Percentiles rank a stretch among this genome's conserved stretches.
These are phyloP conservation scores for Poicephalus meyeri DNA, from an alignment of 2,113 vertebrate genomes.

Conservation along the genomic window DNA sequence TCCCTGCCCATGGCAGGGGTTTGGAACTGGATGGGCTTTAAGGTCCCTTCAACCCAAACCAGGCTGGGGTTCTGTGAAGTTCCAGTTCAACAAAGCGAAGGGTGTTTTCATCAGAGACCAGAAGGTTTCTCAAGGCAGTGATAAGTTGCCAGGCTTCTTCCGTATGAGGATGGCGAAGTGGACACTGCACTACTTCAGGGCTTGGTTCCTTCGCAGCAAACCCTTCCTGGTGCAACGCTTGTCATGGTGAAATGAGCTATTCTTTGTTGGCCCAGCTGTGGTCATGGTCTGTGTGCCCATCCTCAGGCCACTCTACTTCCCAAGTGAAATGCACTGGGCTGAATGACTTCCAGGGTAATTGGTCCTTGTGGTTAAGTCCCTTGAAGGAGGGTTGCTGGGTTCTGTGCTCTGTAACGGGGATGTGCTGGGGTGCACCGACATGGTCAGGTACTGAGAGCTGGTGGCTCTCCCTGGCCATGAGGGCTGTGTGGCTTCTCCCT, in stretches of 20 bases:
- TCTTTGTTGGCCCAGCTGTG: neutral
- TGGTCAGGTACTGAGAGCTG: rapidly evolving
- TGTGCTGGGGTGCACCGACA: neutral
- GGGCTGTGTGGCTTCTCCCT: neutral
- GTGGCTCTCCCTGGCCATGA: rapidly evolving
- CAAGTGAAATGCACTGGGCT: neutral
- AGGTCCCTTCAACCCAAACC: neutral
- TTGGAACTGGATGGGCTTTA: neutral
- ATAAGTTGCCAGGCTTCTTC: neutral
- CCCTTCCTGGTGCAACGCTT: rapidly evolving
- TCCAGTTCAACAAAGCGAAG: neutral
- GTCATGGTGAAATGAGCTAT: rapidly evolving
- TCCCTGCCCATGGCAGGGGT: neutral
- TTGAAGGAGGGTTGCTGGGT: neutral
- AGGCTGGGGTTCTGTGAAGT: neutral
- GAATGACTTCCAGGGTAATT: neutral
- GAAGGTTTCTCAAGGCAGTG: neutral
- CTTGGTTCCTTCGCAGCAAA: neutral
- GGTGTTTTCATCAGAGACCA: neutral
- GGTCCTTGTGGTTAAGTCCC: neutral
- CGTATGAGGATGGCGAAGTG: rapidly evolving
- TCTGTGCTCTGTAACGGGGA: too few species aligned
- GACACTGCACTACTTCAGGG: rapidly evolving
- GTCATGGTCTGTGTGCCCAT: rapidly evolving
- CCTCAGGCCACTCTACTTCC: neutral